Conservation (phyloP, 2,113 vertebrate genomes). For the Nothoprocta perdicaria region DNA sequence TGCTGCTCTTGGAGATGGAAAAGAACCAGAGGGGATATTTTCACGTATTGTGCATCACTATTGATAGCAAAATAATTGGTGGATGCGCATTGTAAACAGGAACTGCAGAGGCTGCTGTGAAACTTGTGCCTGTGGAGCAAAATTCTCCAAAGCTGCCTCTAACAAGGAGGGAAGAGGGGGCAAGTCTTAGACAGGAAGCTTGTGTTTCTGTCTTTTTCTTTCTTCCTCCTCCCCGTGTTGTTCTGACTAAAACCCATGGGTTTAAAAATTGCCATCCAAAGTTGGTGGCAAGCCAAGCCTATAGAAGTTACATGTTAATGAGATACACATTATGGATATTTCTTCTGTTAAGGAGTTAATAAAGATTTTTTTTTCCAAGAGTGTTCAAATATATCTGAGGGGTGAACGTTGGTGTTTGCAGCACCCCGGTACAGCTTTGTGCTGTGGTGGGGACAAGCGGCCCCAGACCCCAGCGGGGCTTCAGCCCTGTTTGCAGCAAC, state of each 20-base stretch:
- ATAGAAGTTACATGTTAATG: rapidly evolving
- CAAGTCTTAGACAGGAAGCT: rapidly evolving
- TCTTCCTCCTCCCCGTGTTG: rapidly evolving
- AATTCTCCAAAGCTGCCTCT: rapidly evolving
- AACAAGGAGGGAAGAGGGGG: not conserved
- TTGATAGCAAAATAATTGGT: constrained; percentile 34
- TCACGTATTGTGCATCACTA: constrained; percentile 84
- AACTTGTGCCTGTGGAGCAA: rapidly evolving
- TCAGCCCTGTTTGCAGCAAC: too few species aligned
- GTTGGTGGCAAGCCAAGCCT: not conserved
- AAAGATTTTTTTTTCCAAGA: not conserved
- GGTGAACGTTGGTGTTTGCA: rapidly evolving
- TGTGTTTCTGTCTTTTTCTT: not conserved
- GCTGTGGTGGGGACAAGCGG: too few species aligned
- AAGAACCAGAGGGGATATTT: constrained; percentile 89
- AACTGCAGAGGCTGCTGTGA: not conserved
- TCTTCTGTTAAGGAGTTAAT: not conserved
- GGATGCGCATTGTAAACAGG: rapidly evolving
- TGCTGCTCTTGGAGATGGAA: constrained; percentile 87
- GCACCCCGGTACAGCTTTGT: too few species aligned
- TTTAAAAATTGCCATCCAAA: rapidly evolving
- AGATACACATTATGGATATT: rapidly evolving
- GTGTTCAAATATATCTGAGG: too few species aligned
- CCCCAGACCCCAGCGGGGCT: too few species aligned
- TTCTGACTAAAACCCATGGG: rapidly evolving